Evolutionary conservation across 2,888 invertebrate species (phyloP).

Genomic region (Plagodis dolabraria): DNA sequence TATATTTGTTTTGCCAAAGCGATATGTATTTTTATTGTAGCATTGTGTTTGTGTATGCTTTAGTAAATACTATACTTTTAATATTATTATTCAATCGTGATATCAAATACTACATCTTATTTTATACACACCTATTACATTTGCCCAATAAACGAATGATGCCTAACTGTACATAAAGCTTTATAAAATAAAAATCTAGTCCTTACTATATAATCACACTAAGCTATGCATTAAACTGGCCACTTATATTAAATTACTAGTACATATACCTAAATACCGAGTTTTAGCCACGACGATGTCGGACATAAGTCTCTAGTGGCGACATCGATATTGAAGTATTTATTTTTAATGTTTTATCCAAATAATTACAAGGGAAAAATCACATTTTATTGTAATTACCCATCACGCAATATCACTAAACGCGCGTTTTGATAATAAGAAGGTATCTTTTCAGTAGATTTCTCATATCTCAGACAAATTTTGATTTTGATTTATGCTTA

Average conservation of each 20-base stretch:
- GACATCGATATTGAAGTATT: neutral
- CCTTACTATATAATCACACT: conserved; percentile 73
- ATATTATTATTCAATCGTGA: conserved; percentile 66
- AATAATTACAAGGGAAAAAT: no score
- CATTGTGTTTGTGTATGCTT: conserved; percentile 72
- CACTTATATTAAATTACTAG: conserved; percentile 59
- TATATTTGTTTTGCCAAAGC: conserved; percentile 72
- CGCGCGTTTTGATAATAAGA: no score
- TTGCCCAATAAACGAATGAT: conserved; percentile 71
- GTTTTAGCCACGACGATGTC: conserved; percentile 7
- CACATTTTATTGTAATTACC: no score
- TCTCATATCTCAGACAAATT: no score
- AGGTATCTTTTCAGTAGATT: no score
- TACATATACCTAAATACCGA: conserved; percentile 40
- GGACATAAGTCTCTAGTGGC: neutral
- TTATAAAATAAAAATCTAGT: conserved; percentile 80
- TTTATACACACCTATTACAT: conserved; percentile 73
- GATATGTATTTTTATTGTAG: conserved; percentile 84
- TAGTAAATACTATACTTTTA: conserved; percentile 55
- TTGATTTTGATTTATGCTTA: no score
- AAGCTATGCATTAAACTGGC: conserved; percentile 75
- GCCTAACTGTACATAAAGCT: conserved; percentile 82
- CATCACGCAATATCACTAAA: no score
- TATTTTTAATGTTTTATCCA: no score
- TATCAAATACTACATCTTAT: conserved; percentile 81